Evolutionary conservation across 2,888 invertebrate species (phyloP).

Genomic region (Blera fallax): DNA sequence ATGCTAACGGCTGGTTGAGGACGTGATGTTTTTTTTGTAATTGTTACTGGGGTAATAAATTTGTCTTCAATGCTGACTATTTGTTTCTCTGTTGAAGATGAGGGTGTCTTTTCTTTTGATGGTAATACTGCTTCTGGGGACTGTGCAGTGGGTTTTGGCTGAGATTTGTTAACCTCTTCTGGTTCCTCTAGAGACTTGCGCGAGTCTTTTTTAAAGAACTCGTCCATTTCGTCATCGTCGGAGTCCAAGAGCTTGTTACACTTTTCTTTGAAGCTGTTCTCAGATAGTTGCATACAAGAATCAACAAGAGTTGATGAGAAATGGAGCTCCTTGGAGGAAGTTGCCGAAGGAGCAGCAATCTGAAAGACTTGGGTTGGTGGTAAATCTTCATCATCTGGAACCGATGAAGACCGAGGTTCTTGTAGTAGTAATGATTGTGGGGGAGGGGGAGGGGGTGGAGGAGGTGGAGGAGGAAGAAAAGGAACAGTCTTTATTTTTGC

Average conservation of each 20-base stretch:
- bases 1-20: slow-evolving; percentile 7
- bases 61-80: background rate
- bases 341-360: background rate
- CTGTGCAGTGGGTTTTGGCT: background rate
- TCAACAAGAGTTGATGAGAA: slow-evolving; percentile 49
- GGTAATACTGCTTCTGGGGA: background rate
- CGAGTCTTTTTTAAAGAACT: slow-evolving; percentile 36
- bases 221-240: slow-evolving; percentile 67
- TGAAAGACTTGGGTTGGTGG: slow-evolving; percentile 64
- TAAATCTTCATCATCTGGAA: slow-evolving; percentile 28
- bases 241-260: slow-evolving; percentile 61
- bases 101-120: background rate
- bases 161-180: background rate
- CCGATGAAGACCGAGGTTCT: background rate
- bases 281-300: slow-evolving; percentile 7
- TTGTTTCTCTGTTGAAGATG: background rate
- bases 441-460: background rate
- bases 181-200: background rate
- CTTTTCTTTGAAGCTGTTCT: slow-evolving; percentile 41
- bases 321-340: background rate
- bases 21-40: background rate
- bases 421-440: background rate
- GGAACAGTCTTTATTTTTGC: background rate
- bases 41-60: background rate
- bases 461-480: background rate